Conservation (phyloP, 2,797 vertebrate species). For the Cyclopterus lumpus region DNA sequence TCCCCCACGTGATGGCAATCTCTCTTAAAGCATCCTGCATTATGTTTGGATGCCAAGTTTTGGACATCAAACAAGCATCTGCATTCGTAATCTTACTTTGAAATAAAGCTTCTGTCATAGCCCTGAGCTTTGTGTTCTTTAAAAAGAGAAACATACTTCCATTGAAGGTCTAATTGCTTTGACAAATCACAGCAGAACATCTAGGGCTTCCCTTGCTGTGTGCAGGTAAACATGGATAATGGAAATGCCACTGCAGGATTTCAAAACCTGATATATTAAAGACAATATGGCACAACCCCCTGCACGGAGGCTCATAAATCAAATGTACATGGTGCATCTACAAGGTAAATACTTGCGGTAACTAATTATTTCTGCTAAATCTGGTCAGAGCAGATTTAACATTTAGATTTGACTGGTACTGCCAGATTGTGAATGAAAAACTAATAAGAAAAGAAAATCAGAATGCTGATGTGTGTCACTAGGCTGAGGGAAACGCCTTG, state of each 20-base stretch:
- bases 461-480: no score
- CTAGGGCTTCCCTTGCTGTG: conserved; percentile 31
- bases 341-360: conserved; percentile 14
- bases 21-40: conserved; percentile 20
- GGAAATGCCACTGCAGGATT: conserved; percentile 45
- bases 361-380: neutral
- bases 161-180: conserved; percentile 55
- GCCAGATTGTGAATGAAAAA: conserved; percentile 3
- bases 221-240: conserved; percentile 59
- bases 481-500: neutral
- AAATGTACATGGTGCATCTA: conserved; percentile 21
- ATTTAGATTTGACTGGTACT: neutral
- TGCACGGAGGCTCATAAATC: conserved; percentile 20
- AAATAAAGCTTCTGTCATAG: conserved; percentile 34
- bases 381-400: neutral
- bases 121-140: conserved; percentile 18
- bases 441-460: neutral
- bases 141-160: conserved; percentile 15
- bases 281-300: conserved; percentile 16
- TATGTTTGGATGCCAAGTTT: conserved; percentile 21
- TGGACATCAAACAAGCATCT: conserved; percentile 10
- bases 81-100: conserved; percentile 18
- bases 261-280: conserved; percentile 45
- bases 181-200: conserved; percentile 42
- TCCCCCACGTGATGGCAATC: conserved; percentile 10